phyloP scores from a whole-genome alignment of 1,140 invertebrate genomes.

The Cydia amplana region DNA sequence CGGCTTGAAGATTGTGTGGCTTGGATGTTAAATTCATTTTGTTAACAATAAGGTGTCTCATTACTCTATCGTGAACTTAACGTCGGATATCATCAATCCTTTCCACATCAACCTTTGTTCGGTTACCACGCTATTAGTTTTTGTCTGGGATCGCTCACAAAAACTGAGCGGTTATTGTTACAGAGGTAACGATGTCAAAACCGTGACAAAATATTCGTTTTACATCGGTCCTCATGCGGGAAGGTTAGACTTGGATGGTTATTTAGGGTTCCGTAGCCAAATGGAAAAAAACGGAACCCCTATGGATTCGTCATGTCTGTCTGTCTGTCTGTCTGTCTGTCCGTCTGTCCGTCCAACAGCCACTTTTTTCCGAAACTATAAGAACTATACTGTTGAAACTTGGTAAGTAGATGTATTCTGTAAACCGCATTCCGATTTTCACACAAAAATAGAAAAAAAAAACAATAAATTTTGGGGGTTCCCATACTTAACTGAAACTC shows the following conservation, averaged over 20 bases:
- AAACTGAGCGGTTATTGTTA: constrained; percentile 48
- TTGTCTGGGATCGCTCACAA: constrained; percentile 52
- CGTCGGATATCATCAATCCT: constrained; percentile 42
- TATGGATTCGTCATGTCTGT: too few species aligned
- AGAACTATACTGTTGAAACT: too few species aligned
- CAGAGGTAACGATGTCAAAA: background rate
- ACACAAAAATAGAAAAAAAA: too few species aligned
- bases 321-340: too few species aligned
- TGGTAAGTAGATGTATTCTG: too few species aligned
- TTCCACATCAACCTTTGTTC: constrained; percentile 60
- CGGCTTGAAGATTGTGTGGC: constrained; percentile 47
- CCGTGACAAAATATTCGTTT: constrained; percentile 11
- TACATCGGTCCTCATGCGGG: background rate
- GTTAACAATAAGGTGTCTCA: constrained; percentile 33
- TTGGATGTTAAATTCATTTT: constrained; percentile 40
- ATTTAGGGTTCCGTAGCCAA: too few species aligned
- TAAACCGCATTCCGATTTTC: too few species aligned
- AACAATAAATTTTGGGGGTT: too few species aligned
- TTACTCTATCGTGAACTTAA: constrained; percentile 20
- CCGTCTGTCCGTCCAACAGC: too few species aligned
- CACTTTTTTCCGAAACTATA: too few species aligned
- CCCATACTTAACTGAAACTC: too few species aligned
- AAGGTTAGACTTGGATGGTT: background rate
- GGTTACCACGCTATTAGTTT: constrained; percentile 57
- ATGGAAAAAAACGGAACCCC: too few species aligned